A percentile compares a stretch with the other conserved stretches of the same genome.
Evolutionary conservation across 92 coral and sea anemone species (phyloP).

Genomic region (Palythoa caribaeorum): DNA sequence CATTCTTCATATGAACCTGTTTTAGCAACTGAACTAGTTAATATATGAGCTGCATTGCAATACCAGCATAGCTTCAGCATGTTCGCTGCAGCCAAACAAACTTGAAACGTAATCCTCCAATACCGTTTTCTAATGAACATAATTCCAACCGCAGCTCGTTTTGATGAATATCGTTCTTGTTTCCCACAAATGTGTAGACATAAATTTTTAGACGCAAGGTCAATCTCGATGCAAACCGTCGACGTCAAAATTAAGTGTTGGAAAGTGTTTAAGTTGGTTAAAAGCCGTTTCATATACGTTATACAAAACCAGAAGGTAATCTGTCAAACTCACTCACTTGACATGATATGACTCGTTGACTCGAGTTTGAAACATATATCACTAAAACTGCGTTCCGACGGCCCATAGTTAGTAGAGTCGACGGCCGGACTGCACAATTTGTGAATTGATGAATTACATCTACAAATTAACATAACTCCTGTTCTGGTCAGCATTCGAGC

Average conservation of each 20-base stretch:
- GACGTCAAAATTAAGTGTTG: not conserved
- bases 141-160: not conserved
- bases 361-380: not conserved
- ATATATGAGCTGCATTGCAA: not conserved
- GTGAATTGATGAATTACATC: not conserved
- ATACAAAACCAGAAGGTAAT: not conserved
- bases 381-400: not conserved
- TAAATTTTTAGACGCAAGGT: not conserved
- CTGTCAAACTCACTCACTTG: too few species aligned
- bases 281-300: not conserved
- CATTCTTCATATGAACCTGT: not conserved
- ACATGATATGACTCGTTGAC: not conserved
- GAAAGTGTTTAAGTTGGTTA: not conserved
- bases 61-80: not conserved
- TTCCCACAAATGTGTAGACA: not conserved
- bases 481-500: not conserved
- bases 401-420: too few species aligned
- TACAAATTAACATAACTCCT: not conserved
- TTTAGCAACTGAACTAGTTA: not conserved
- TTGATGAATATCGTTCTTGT: not conserved
- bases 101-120: not conserved
- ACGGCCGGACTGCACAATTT: not conserved
- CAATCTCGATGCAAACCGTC: not conserved
- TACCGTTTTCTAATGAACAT: not conserved
- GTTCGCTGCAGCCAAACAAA: not conserved